Percentiles rank a stretch among this genome's conserved stretches.
Evolutionary conservation across 53 echinoderm and acorn worm genomes (phyloP).

Genomic region (Echinometra lucunter): DNA sequence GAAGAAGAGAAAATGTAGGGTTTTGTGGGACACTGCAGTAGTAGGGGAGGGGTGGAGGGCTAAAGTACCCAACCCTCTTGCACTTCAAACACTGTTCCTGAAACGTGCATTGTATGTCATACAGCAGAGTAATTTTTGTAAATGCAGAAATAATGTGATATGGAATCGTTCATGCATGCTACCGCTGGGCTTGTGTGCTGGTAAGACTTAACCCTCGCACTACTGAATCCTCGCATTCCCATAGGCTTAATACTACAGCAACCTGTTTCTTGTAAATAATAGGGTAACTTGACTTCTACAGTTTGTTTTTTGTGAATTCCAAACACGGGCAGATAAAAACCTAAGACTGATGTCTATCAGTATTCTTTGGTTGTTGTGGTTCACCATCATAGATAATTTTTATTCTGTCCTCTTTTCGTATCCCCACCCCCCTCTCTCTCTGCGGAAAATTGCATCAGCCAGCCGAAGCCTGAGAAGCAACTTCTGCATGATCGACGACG

Average conservation of each 20-base stretch:
- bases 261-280: no score
- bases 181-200: not conserved
- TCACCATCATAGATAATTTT: not conserved
- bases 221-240: no score
- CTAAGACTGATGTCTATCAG: not conserved
- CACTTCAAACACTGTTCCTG: not conserved
- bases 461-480: not conserved
- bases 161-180: not conserved
- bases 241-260: no score
- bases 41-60: no score
- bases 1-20: no score
- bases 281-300: no score
- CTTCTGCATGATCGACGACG: not conserved
- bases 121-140: not conserved
- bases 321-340: not conserved
- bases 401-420: not conserved
- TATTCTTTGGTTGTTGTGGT: not conserved
- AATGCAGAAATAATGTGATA: not conserved
- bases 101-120: not conserved
- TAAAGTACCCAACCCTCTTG: no score
- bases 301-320: not conserved
- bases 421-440: not conserved
- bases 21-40: no score
- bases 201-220: not conserved
- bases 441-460: not conserved